Evolutionary conservation across 2,797 vertebrate genomes (phyloP).

Genomic region (Buceros bicornis): DNA sequence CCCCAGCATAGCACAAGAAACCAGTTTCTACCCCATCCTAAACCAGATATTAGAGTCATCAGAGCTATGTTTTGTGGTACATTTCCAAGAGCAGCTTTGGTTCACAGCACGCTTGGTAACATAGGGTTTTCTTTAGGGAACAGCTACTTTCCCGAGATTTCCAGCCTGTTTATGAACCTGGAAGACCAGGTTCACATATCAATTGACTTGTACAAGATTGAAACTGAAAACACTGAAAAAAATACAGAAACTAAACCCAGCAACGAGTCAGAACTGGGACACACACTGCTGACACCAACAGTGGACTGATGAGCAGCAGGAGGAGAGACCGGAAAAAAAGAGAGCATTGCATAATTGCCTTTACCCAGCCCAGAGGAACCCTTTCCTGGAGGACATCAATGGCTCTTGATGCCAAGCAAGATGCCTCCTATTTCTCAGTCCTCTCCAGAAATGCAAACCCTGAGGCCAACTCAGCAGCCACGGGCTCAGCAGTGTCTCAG

Average conservation of each 20-base stretch:
- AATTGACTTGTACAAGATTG: not conserved
- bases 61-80: not conserved
- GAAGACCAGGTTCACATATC: not conserved
- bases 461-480: not conserved
- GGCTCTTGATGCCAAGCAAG: not conserved
- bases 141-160: not conserved
- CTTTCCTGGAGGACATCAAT: not conserved
- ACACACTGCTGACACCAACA: fast-evolving
- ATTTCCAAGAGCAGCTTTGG: not conserved
- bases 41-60: not conserved
- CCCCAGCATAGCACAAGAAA: slow-evolving; percentile 16
- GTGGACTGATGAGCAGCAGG: fast-evolving
- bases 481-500: not conserved
- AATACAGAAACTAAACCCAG: not conserved
- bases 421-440: not conserved
- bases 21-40: not conserved
- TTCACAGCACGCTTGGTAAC: not conserved
- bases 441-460: not conserved
- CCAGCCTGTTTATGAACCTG: not conserved
- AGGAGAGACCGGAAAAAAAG: not conserved
- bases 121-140: not conserved
- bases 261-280: not conserved
- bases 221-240: not conserved
- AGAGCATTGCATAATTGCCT: not conserved
- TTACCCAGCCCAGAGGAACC: not conserved